phyloP scores from a whole-genome alignment of 2,113 vertebrate genomes.

The Dolichallabes microphthalmus region DNA sequence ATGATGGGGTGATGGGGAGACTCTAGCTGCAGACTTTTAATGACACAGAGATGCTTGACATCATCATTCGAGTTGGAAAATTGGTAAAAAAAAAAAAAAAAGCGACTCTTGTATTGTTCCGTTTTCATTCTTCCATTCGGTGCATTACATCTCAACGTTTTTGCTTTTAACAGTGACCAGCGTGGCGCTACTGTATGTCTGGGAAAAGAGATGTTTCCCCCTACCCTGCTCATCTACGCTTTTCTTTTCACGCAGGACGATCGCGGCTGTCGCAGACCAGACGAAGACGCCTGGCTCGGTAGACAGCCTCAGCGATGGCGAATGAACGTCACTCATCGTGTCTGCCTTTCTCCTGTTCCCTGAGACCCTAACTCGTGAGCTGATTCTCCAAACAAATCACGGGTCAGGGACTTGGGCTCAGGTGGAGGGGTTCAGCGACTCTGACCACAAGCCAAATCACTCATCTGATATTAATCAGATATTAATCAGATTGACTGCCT shows the following conservation, averaged over 20 bases:
- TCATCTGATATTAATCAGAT: not conserved
- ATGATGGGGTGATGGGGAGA: slow-evolving; percentile 17
- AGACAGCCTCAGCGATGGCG: not conserved
- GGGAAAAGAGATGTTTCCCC: slow-evolving; percentile 14
- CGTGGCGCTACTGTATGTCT: not conserved
- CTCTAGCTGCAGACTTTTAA: slow-evolving; percentile 22
- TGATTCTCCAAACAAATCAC: slow-evolving; percentile 82
- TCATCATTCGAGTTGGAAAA: not conserved
- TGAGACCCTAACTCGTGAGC: slow-evolving; percentile 97
- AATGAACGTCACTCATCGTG: slow-evolving; percentile 61
- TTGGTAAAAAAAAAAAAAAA: too few species aligned
- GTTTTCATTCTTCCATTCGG: not conserved
- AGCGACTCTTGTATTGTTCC: not conserved
- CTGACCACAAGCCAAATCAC: slow-evolving; percentile 57
- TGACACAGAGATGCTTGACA: slow-evolving; percentile 1
- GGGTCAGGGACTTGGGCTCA: slow-evolving; percentile 93
- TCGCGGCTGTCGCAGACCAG: slow-evolving; percentile 16
- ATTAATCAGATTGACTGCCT: not conserved
- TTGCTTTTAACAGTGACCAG: not conserved
- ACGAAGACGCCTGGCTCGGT: not conserved
- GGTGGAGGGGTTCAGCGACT: slow-evolving; percentile 86
- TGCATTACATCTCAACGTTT: slow-evolving; percentile 15
- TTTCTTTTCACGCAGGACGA: slow-evolving; percentile 23
- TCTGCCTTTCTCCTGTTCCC: slow-evolving; percentile 88
- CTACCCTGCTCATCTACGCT: not conserved